Evolutionary conservation across 2,888 invertebrate species (phyloP).

Genomic region (Netelia fuscicornis): DNA sequence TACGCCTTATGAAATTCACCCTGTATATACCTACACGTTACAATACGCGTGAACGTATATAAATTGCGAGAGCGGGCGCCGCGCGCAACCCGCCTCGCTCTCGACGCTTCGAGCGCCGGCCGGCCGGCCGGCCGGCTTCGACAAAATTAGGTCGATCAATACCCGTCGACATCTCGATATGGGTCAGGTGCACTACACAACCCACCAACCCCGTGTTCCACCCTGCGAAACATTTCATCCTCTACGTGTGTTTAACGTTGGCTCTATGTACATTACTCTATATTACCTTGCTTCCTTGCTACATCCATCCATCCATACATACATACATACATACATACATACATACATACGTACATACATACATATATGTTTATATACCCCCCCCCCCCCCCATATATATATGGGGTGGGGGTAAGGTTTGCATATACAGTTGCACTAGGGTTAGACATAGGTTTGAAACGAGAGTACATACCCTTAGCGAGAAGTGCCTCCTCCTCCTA

Average conservation of each 20-base stretch:
- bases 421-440: background rate
- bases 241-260: background rate
- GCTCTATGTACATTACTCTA: too few species aligned
- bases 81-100: constrained; percentile 32
- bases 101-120: constrained; percentile 21
- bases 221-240: constrained; percentile 30
- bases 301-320: background rate
- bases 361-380: too few species aligned
- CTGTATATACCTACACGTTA: constrained; percentile 41
- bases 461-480: background rate
- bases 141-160: constrained; percentile 84
- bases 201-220: constrained; percentile 9
- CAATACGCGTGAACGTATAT: constrained; percentile 60
- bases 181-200: constrained; percentile 82
- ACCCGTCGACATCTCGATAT: constrained; percentile 77
- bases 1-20: too few species aligned
- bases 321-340: background rate
- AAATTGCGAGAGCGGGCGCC: constrained; percentile 45
- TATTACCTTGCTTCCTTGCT: constrained; percentile 60
- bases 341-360: background rate
- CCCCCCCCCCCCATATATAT: too few species aligned
- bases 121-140: constrained; percentile 73
- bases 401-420: too few species aligned
- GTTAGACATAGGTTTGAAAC: background rate
- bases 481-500: background rate